Base-by-base conservation (phyloP, 2,888 invertebrate species). In the Polietes domitor region DNA sequence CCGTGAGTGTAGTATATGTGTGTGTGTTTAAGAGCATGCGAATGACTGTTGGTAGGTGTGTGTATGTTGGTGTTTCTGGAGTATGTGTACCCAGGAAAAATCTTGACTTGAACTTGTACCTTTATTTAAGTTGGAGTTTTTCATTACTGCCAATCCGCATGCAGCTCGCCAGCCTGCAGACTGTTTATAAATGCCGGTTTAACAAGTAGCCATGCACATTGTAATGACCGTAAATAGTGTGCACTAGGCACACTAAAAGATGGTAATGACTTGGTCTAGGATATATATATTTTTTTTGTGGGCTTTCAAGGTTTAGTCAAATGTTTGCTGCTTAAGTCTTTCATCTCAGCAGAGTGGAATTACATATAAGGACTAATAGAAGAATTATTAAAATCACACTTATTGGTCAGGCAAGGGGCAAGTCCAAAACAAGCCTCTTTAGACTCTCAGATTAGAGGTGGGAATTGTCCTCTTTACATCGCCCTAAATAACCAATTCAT, bases 91-190 rank as follows among this genome's bases (percentile, higher is more conserved):
- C n/a, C 17, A 37, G 73, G 15, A 53, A 81, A 78, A 76, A 63
- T 72, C 21, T 37, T 43, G 43, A 76, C 73, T 81, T 84, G 78
- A 84, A 84, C 84, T 81, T 84, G 79, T 77, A 79, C 68, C 75
- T 76, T 70, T 63, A 81, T 12, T 63, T 81, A 32, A 68, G 68
- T 43, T 68, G 9, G 15, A 43, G 43, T 68, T 68, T 43, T 41
- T 68, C 19, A 10, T 65, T 28, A 0, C 4, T 61, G 28, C n/a
- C 28, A 28, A 28, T 19, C 28, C 28, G 37, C 10, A 7, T 37
- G 37, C 37, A 37, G 7, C 1, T 1, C 10, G 37, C 15, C 6
- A 19, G 37, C 1, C 17, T 41, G 17, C 65, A 0, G 65, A 10
- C 65, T 65, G 58, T 50, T 15, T 79, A 55, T 81, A 72, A 70